Evolutionary conservation across 1,140 invertebrate genomes (phyloP), one percentile per base, ranked within the genome.

Genomic region (Lepidostoma basale): DNA sequence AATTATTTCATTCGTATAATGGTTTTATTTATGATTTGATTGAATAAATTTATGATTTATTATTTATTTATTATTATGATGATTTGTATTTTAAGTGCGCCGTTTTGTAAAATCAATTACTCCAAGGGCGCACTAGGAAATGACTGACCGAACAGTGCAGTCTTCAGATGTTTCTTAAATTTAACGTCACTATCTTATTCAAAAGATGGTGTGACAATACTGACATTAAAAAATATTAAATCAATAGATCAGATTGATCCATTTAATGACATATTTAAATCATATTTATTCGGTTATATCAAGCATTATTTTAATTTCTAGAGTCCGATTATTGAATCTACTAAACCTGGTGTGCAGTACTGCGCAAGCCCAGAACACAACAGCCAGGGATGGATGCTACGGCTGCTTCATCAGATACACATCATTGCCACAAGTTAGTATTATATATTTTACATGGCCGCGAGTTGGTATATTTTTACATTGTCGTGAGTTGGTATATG

Each of bases 321-420:
- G 69, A 84, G 83, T 23, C 73, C 72, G 79, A 69, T 70, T 85
- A 14, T 78, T 84, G 69, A 82, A 81, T 74, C 75, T 85, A 54
- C 69, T 85, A 2, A 85, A 82, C 72, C 66, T 85, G n/a, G 79
- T 84, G 25, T 85, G 83, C 70, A 85, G 82, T 67, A 83, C 81
- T 26, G 82, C 83, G 10, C 83, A 85, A 73, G 78, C 81, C 22
- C 79, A 79, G 4, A 83, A 84, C 74, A 78, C 81, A 3, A 83
- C 82, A 40, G 54, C 77, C 26, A 78, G 83, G 62, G 83, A 84
- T 75, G 78, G 77, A 23, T 85, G 83, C 59, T 84, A 84, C 59
- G 77, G 78, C 64, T 85, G 83, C 73, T 85, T 84, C 74, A 76
- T 79, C 28, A 72, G 77, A 73, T 82, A 83, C 16, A 83, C 81